A percentile compares a stretch with the other conserved stretches of the same genome.
Evolutionary conservation across 2,888 invertebrate species (phyloP).

Genomic region (Muschampia staudingeri): DNA sequence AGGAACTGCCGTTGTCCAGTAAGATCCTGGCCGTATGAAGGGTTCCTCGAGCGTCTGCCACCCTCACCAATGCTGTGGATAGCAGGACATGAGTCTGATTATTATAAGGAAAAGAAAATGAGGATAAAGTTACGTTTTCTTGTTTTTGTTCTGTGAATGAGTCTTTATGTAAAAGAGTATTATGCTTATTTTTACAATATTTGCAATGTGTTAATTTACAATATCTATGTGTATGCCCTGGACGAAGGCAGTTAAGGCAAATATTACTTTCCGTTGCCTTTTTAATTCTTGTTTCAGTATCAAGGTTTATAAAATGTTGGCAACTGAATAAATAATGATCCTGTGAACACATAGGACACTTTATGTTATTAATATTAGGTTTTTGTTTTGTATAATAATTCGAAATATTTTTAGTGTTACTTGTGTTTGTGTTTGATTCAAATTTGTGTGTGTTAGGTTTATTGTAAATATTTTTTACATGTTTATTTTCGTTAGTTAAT

Average conservation of each 20-base stretch:
- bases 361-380: not conserved
- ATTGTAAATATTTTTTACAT: not conserved
- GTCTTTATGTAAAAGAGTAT: conserved; percentile 56
- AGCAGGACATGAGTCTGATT: conserved; percentile 41
- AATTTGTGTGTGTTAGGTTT: conserved; percentile 16
- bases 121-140: conserved; percentile 33
- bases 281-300: conserved; percentile 42
- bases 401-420: conserved; percentile 14
- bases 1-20: conserved; percentile 59
- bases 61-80: conserved; percentile 58
- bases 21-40: conserved; percentile 43
- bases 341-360: conserved; percentile 47
- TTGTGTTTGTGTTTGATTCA: conserved; percentile 4
- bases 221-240: conserved; percentile 44
- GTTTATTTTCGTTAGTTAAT: conserved; percentile 22
- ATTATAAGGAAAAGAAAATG: conserved; percentile 5
- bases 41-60: conserved; percentile 33
- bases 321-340: conserved; percentile 39
- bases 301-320: conserved; percentile 51
- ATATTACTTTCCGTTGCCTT: conserved; percentile 50
- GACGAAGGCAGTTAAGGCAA: conserved; percentile 56
- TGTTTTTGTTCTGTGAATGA: not conserved
- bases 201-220: conserved; percentile 54
- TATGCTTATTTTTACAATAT: conserved; percentile 55
- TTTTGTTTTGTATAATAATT: not conserved